Conservation (phyloP, 2,113 vertebrate genomes). For the Hucho hucho region DNA sequence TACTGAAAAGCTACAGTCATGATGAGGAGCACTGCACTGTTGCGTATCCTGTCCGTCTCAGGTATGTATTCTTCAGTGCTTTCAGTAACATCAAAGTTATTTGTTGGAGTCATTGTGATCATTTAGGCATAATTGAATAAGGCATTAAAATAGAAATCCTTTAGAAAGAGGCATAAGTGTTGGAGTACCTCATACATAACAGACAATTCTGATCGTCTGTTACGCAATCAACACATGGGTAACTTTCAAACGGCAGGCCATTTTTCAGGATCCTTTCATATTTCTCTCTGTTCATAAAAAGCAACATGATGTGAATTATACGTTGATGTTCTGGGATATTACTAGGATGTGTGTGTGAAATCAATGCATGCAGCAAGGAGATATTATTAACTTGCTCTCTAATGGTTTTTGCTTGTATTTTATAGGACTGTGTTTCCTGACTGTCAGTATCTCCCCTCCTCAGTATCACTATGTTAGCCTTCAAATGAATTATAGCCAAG, state of each 20-base stretch:
- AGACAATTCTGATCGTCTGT: too few relatives aligned
- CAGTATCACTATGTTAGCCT: conserved; percentile 47
- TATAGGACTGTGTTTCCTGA: conserved; percentile 43
- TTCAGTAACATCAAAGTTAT: not conserved
- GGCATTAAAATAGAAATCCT: too few relatives aligned
- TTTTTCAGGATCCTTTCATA: too few relatives aligned
- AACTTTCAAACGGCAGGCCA: too few relatives aligned
- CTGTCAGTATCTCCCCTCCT: conserved; percentile 26
- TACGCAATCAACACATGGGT: too few relatives aligned
- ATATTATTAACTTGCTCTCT: not conserved
- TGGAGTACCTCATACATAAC: too few relatives aligned
- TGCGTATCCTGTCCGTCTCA: conserved; percentile 50
- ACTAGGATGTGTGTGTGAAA: too few relatives aligned
- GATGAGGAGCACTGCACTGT: conserved; percentile 27
- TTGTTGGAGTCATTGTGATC: not conserved
- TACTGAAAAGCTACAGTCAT: not conserved
- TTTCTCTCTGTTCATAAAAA: not conserved
- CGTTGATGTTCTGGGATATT: not conserved
- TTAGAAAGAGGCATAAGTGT: too few relatives aligned
- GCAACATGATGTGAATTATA: not conserved
- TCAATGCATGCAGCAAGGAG: too few relatives aligned
- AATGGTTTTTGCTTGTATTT: not conserved
- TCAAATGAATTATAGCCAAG: conserved; percentile 33
- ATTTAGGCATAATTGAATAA: not conserved
- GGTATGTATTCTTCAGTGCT: conserved; percentile 47